Percentiles rank a stretch among this genome's conserved stretches.
These are phyloP conservation scores for Sparus aurata DNA, from an alignment of 2,797 vertebrate species.

Conservation along the genomic window DNA sequence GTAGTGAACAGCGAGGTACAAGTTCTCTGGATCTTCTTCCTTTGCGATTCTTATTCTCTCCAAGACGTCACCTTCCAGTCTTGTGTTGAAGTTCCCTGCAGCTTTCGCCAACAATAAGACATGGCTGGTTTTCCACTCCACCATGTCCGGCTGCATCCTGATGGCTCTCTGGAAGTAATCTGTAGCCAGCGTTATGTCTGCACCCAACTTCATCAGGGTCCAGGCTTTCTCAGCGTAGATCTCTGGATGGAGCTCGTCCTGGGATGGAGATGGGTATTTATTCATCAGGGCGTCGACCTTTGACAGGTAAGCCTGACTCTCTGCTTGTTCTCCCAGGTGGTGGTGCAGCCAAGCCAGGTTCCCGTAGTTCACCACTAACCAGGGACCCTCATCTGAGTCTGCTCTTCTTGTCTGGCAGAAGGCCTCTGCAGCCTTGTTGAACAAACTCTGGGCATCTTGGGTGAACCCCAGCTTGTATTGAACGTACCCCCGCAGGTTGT, in stretches of 20 bases:
- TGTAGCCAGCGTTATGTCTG: background rate
- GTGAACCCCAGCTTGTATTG: conserved; percentile 41
- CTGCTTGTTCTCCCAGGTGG: no score
- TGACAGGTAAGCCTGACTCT: no score
- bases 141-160: conserved; percentile 55
- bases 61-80: background rate
- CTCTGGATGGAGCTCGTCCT: background rate
- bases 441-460: conserved; percentile 35
- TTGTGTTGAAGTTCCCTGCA: background rate
- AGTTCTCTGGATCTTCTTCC: conserved; percentile 30
- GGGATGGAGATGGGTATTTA: no score
- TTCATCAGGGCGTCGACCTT: no score
- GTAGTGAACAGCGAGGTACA: conserved; percentile 49
- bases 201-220: background rate
- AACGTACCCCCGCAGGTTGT: conserved; percentile 69
- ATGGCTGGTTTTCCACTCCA: conserved; percentile 51
- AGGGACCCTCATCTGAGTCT: conserved; percentile 58
- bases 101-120: conserved; percentile 20
- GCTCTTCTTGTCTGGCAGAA: conserved; percentile 51
- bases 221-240: background rate
- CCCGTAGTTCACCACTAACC: conserved; percentile 72
- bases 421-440: conserved; percentile 58
- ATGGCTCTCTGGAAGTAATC: conserved; percentile 63
- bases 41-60: conserved; percentile 44
- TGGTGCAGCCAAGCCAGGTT: conserved; percentile 74